Evolutionary conservation across 2,113 vertebrate genomes (phyloP).

Genomic region (human): DNA sequence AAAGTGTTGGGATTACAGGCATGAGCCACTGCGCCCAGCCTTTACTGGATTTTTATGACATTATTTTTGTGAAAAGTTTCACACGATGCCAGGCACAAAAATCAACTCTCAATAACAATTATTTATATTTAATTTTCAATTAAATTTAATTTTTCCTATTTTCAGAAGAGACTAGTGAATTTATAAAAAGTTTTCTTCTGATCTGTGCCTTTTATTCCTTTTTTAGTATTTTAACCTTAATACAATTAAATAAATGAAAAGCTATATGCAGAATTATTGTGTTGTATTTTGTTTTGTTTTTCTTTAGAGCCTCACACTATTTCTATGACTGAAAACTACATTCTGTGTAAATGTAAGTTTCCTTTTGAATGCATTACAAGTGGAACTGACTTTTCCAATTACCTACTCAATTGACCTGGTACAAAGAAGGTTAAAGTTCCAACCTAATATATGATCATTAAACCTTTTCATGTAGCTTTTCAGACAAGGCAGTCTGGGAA

Average conservation of each 20-base stretch:
- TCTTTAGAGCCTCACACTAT: background rate
- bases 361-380: constrained; percentile 66
- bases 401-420: constrained; percentile 66
- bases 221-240: background rate
- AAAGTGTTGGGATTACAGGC: no score
- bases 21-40: no score
- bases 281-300: background rate
- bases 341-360: constrained; percentile 51
- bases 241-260: constrained; percentile 12
- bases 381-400: constrained; percentile 73
- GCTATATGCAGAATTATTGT: background rate
- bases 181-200: background rate
- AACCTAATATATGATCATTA: constrained; percentile 70
- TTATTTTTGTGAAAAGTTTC: background rate
- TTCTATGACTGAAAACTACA: constrained; percentile 17
- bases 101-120: background rate
- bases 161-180: background rate
- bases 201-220: background rate
- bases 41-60: background rate
- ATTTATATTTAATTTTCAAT: constrained; percentile 21
- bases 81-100: background rate
- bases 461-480: constrained; percentile 65
- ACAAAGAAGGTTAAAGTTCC: constrained; percentile 72
- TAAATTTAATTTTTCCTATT: background rate
- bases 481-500: constrained; percentile 73